Evolutionary conservation across 2,113 vertebrate genomes (phyloP).

Genomic region (Pelmatolapia mariae): DNA sequence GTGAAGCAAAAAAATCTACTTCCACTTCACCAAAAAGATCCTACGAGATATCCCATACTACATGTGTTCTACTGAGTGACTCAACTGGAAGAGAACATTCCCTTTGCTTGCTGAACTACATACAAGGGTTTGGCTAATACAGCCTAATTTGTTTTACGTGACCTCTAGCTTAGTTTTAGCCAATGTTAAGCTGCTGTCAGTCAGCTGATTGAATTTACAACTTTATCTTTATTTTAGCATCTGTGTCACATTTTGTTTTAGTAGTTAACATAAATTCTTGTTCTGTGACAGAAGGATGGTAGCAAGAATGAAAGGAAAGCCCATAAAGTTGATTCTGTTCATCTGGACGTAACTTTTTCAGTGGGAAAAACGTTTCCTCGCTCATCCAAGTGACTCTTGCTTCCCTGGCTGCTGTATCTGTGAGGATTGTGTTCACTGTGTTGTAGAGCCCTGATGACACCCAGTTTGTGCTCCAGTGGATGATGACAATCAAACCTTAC

Average conservation of each 20-base stretch:
- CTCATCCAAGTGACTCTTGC: background rate
- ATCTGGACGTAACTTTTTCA: background rate
- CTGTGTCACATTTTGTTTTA: background rate
- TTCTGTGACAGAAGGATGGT: background rate
- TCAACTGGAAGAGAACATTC: background rate
- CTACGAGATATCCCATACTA: background rate
- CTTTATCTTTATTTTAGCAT: background rate
- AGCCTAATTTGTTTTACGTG: background rate
- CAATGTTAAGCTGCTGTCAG: background rate
- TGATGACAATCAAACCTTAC: background rate
- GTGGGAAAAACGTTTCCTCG: background rate
- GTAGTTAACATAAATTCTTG: background rate
- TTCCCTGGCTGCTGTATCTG: background rate
- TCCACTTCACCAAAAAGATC: background rate
- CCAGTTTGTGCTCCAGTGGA: background rate
- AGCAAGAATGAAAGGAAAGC: background rate
- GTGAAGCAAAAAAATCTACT: background rate
- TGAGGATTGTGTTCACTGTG: background rate
- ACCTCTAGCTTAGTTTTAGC: background rate
- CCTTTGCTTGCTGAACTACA: background rate
- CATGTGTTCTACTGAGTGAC: background rate
- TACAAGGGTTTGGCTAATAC: background rate
- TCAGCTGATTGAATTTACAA: background rate
- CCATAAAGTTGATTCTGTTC: background rate
- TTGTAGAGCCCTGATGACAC: background rate